phyloP scores from a whole-genome alignment of 2,797 vertebrate species.

The Hyperoplus lanceolatus region DNA sequence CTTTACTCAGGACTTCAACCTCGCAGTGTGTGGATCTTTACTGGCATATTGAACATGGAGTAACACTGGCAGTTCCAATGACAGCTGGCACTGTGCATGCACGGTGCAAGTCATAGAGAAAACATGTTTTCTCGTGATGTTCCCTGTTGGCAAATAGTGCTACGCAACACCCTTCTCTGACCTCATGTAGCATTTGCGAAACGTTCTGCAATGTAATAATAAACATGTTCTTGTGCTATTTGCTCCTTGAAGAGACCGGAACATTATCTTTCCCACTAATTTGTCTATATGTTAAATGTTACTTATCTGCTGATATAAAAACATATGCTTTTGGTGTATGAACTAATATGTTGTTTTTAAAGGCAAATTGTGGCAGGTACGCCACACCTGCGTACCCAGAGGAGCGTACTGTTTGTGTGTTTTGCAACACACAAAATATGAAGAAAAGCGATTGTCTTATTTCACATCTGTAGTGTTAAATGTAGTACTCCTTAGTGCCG shows the following conservation, averaged over 20 bases:
- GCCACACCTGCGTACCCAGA: too few species aligned
- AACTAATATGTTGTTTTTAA: not conserved
- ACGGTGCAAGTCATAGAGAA: constrained; percentile 59
- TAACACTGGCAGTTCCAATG: constrained; percentile 58
- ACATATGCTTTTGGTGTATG: not conserved
- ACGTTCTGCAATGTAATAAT: constrained; percentile 19
- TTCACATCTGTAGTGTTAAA: not conserved
- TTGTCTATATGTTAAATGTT: not conserved
- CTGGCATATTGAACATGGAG: constrained; percentile 52
- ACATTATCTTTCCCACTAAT: not conserved
- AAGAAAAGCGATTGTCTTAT: not conserved
- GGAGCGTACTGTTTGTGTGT: not conserved
- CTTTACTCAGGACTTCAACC: constrained; percentile 58
- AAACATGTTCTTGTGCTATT: constrained; percentile 21
- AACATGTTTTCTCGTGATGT: constrained; percentile 79
- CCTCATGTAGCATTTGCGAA: constrained; percentile 47
- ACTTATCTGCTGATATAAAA: not conserved
- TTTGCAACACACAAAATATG: not conserved
- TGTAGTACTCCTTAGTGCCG: not conserved
- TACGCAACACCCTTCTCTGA: constrained; percentile 61
- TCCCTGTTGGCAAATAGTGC: constrained; percentile 71
- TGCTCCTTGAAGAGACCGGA: not conserved
- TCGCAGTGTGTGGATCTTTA: constrained; percentile 38
- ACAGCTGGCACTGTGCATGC: constrained; percentile 51
- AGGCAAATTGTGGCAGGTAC: not conserved